phyloP scores from a whole-genome alignment of 2,113 vertebrate species.

The Corvus moneduloides region DNA sequence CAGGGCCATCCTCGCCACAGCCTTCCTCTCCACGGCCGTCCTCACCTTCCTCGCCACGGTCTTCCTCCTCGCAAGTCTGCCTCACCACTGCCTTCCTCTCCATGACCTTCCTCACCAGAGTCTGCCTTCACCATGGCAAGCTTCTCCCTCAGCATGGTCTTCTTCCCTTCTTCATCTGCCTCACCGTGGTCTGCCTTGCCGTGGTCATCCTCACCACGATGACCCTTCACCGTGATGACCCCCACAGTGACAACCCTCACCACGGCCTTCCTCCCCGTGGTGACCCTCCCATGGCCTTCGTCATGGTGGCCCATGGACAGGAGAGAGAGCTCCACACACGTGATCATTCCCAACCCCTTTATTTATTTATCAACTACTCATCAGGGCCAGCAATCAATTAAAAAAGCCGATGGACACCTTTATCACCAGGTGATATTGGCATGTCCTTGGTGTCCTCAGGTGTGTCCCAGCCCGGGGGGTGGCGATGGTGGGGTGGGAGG shows the following conservation, averaged over 20 bases:
- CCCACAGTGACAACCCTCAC: fast-evolving
- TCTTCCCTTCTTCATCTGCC: not conserved
- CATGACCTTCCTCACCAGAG: not conserved
- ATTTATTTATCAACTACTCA: not conserved
- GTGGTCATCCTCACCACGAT: not conserved
- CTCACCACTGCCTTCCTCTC: too few species aligned
- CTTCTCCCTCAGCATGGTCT: not conserved
- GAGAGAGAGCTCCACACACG: fast-evolving
- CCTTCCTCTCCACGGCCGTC: not conserved
- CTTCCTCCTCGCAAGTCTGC: not conserved
- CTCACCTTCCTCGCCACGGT: fast-evolving
- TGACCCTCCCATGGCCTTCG: fast-evolving
- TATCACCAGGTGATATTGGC: fast-evolving
- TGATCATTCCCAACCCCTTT: fast-evolving
- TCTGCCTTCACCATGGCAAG: not conserved
- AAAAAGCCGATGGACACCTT: fast-evolving
- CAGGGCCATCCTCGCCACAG: not conserved
- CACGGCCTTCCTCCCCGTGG: fast-evolving
- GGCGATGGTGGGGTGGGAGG: not conserved
- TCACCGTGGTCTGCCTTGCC: fast-evolving
- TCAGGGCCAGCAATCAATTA: not conserved
- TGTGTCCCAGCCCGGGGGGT: not conserved
- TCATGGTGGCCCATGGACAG: fast-evolving
- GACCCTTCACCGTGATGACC: not conserved
- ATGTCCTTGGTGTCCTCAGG: fast-evolving